These are phyloP conservation scores for Scaptomyza pallida DNA, from an alignment of 1,140 invertebrate species.

Conservation along the genomic window DNA sequence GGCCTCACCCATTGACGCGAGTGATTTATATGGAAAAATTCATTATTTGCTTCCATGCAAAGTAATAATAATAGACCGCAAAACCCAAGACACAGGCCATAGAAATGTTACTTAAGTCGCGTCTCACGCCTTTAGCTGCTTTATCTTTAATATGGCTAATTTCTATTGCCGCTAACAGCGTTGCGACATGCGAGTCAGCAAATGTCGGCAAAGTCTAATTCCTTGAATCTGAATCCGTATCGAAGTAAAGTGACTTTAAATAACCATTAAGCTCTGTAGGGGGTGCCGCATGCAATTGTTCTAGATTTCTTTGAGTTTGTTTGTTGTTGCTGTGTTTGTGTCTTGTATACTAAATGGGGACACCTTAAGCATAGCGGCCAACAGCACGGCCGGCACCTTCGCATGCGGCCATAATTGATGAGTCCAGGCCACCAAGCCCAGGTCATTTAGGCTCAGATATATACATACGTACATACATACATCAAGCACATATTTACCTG, in stretches of 20 bases:
- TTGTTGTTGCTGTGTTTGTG: constrained; percentile 14
- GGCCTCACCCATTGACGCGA: constrained; percentile 74
- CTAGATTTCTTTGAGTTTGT: constrained; percentile 8
- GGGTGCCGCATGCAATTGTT: constrained; percentile 44
- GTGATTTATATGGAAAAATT: constrained; percentile 80
- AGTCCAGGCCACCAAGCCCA: constrained; percentile 68
- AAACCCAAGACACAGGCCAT: too few relatives aligned
- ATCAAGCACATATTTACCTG: constrained; percentile 1
- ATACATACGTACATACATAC: too few relatives aligned
- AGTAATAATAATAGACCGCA: constrained; percentile 8
- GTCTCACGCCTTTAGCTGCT: constrained; percentile 42
- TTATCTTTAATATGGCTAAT: constrained; percentile 82
- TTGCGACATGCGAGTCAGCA: constrained; percentile 66
- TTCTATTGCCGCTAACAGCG: constrained; percentile 76
- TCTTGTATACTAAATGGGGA: constrained; percentile 37
- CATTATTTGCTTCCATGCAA: constrained; percentile 80
- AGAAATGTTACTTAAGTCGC: constrained; percentile 31
- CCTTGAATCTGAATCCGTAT: constrained; percentile 23
- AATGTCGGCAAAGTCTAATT: too few relatives aligned
- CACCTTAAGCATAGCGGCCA: constrained; percentile 40
- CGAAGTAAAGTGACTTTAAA: constrained; percentile 41
- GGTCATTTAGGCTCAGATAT: constrained; percentile 36
- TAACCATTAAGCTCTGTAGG: constrained; percentile 43
- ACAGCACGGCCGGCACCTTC: constrained; percentile 30
- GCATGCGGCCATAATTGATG: constrained; percentile 74